Evolutionary conservation across 2,113 vertebrate species (phyloP).

Genomic region (Otocyon megalotis): DNA sequence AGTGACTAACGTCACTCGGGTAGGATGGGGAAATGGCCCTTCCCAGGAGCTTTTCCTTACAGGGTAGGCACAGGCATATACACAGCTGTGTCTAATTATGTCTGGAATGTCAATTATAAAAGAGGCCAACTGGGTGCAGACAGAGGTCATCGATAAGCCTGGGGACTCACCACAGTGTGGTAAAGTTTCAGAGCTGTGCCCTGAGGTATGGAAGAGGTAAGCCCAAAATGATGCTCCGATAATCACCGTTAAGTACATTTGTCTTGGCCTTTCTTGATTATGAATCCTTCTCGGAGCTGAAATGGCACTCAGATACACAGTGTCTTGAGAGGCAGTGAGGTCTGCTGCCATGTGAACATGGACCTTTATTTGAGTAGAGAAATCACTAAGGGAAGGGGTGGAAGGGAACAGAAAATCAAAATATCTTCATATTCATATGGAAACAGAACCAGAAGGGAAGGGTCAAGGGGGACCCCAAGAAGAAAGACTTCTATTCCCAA

Average conservation of each 20-base stretch:
- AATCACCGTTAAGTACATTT: background rate
- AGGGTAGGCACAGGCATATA: background rate
- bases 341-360: accelerated
- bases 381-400: background rate
- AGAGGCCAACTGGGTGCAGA: conserved; percentile 6
- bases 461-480: background rate
- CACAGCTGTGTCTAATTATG: conserved; percentile 61
- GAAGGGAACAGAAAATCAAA: background rate
- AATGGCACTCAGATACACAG: background rate
- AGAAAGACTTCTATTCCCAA: background rate
- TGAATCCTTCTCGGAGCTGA: background rate
- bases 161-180: background rate
- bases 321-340: background rate
- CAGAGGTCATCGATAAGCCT: conserved; percentile 52
- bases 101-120: conserved; percentile 19
- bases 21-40: background rate
- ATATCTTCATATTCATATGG: background rate
- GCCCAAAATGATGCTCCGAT: background rate
- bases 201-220: background rate
- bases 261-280: background rate
- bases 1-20: background rate
- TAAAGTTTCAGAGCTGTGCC: background rate
- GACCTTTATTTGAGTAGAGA: background rate
- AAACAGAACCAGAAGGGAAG: background rate
- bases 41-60: background rate